Conservation (phyloP, 2,113 vertebrate genomes). For the Sander lucioperca region DNA sequence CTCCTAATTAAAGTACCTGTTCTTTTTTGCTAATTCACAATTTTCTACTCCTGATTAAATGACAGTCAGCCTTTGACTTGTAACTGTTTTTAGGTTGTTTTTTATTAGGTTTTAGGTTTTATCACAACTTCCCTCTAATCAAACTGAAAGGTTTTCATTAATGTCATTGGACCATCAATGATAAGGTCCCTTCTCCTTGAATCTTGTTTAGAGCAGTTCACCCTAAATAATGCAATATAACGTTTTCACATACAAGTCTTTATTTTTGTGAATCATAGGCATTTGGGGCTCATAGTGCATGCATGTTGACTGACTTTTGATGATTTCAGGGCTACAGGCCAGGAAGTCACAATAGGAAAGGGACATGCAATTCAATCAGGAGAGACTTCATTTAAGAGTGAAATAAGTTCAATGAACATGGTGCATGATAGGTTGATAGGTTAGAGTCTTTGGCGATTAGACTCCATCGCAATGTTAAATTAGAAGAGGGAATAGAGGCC, state of each 20-base stretch:
- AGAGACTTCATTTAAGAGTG: too few species aligned
- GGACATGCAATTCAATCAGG: background rate
- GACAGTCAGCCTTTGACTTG: background rate
- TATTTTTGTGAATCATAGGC: background rate
- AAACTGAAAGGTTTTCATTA: background rate
- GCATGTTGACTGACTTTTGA: background rate
- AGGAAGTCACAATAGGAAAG: background rate
- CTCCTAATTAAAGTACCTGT: background rate
- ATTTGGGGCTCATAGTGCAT: too few species aligned
- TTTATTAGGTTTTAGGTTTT: background rate
- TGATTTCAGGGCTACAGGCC: background rate
- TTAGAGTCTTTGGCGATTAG: too few species aligned
- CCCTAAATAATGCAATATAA: background rate
- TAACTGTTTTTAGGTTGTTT: background rate
- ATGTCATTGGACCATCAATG: conserved; percentile 2
- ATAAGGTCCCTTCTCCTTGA: background rate
- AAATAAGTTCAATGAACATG: too few species aligned
- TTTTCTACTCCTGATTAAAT: background rate
- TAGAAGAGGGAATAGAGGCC: too few species aligned
- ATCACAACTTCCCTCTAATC: background rate
- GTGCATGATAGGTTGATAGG: too few species aligned
- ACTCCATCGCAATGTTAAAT: too few species aligned
- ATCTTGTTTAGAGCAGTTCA: background rate
- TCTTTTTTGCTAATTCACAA: conserved; percentile 13
- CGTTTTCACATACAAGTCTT: background rate